Conservation (phyloP, 2,888 invertebrate genomes). For the Drosophila crucigera region DNA sequence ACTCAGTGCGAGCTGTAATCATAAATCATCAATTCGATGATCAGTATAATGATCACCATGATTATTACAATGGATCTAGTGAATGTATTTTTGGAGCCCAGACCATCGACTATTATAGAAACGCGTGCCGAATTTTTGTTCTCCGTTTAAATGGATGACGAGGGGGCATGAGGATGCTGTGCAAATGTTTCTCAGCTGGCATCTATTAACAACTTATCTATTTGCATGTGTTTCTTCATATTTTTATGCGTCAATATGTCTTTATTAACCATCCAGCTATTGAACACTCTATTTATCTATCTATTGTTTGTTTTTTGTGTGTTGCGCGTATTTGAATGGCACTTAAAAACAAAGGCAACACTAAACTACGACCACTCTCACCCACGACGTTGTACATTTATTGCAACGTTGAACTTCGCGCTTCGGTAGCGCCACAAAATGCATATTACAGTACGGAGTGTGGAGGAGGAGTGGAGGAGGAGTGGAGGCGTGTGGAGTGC, state of each 20-base stretch:
- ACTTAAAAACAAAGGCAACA: neutral
- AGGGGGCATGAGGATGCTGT: neutral
- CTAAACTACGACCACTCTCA: neutral
- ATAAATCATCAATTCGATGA: conserved; percentile 30
- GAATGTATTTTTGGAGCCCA: conserved; percentile 30
- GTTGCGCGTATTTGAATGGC: conserved; percentile 1
- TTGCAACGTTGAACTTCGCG: conserved; percentile 57
- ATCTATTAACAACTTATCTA: neutral
- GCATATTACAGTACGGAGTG: conserved; percentile 39
- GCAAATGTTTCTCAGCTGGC: neutral
- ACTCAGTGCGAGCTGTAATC: conserved; percentile 8
- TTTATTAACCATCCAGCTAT: neutral
- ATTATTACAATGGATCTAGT: conserved; percentile 4
- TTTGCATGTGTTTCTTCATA: neutral
- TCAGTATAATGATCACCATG: conserved; percentile 1
- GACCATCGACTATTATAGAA: conserved; percentile 3
- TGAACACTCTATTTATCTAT: conserved; percentile 7
- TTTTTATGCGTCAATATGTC: neutral
- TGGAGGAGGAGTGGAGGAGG: too few relatives aligned
- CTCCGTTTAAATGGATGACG: neutral
- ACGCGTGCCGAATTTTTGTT: conserved; percentile 44
- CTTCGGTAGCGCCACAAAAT: conserved; percentile 65
- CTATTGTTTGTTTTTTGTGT: conserved; percentile 5
- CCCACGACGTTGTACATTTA: neutral
- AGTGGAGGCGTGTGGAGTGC: conserved; percentile 31